Evolutionary conservation across 92 coral and sea anemone species (phyloP).

Genomic region (Porites cylindrica): DNA sequence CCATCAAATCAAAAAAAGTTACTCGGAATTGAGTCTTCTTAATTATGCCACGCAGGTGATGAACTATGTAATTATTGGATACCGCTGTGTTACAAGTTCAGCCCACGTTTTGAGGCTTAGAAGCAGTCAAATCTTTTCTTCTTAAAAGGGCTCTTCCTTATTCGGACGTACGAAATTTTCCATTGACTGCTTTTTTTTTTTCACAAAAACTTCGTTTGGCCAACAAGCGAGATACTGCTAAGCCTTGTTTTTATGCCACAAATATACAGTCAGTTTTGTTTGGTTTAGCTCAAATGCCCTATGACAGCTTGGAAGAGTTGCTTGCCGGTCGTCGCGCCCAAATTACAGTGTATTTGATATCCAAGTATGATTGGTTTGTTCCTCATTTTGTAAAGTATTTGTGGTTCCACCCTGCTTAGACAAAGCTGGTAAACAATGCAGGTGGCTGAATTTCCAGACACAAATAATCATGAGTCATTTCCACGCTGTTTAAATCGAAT

Average conservation of each 20-base stretch:
- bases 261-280: not conserved
- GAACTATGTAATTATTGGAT: not conserved
- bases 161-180: not conserved
- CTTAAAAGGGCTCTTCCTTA: no score
- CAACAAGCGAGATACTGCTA: not conserved
- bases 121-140: not conserved
- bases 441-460: conserved; percentile 14
- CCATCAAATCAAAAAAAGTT: not conserved
- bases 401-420: conserved; percentile 2
- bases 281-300: not conserved
- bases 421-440: conserved; percentile 41
- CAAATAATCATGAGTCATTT: conserved; percentile 20
- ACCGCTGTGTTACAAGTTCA: conserved; percentile 9
- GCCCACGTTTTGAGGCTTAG: not conserved
- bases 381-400: not conserved
- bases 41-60: not conserved
- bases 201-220: not conserved
- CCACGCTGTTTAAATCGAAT: not conserved
- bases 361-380: conserved; percentile 7
- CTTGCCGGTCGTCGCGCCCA: not conserved
- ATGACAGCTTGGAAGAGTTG: conserved; percentile 9
- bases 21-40: conserved; percentile 12
- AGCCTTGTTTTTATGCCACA: not conserved
- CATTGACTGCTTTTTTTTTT: not conserved
- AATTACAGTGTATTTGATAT: not conserved